These are phyloP conservation scores for Casuarius casuarius DNA, from an alignment of 2,113 vertebrate genomes.

Conservation along the genomic window DNA sequence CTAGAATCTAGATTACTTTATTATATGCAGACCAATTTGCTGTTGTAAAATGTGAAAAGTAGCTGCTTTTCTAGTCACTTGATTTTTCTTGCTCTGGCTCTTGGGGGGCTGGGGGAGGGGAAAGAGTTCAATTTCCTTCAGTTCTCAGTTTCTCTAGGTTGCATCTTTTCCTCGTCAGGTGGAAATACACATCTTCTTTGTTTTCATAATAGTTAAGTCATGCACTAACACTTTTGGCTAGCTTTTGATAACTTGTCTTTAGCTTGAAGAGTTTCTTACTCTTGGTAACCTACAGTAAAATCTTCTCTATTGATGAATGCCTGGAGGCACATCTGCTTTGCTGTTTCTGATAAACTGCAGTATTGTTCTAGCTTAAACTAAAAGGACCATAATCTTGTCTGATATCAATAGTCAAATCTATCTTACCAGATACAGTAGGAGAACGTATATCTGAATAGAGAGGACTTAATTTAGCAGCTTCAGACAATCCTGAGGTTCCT, in stretches of 20 bases:
- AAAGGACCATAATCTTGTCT: neutral
- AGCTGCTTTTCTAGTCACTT: neutral
- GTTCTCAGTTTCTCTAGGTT: neutral
- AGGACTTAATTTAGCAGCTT: fast-evolving
- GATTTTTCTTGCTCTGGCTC: neutral
- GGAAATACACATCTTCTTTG: neutral
- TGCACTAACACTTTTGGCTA: neutral
- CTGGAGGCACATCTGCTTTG: neutral
- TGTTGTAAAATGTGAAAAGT: neutral
- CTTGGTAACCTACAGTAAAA: neutral
- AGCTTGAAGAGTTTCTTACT: neutral
- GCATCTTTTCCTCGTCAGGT: neutral
- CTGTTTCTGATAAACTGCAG: neutral
- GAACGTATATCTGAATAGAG: neutral
- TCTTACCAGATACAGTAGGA: neutral
- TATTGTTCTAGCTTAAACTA: neutral
- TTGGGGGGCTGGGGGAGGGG: no score
- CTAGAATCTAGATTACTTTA: neutral
- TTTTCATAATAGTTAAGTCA: neutral
- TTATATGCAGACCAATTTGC: neutral
- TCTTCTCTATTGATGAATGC: neutral
- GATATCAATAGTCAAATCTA: neutral
- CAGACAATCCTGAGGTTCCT: neutral
- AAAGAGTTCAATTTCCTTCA: neutral
- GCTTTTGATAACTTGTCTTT: neutral